phyloP scores from a whole-genome alignment of 1,140 invertebrate genomes.

The Ericerus pela region DNA sequence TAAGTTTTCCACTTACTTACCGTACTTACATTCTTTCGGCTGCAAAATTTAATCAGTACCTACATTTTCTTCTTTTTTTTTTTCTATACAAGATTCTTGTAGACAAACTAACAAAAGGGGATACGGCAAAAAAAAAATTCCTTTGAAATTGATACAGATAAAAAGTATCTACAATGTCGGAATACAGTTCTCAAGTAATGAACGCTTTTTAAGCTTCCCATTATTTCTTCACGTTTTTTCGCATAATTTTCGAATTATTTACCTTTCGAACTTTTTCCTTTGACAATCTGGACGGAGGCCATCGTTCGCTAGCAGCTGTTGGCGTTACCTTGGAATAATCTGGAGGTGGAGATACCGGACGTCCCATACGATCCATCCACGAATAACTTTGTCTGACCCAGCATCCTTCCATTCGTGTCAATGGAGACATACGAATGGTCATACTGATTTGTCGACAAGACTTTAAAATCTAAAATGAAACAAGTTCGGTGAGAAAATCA shows the following conservation, averaged over 20 bases:
- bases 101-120: background rate
- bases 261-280: slow-evolving; percentile 31
- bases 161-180: background rate
- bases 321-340: slow-evolving; percentile 36
- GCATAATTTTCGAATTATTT: too few relatives aligned
- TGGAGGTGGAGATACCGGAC: slow-evolving; percentile 69
- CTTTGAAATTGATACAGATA: background rate
- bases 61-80: too few relatives aligned
- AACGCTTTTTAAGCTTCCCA: too few relatives aligned
- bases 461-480: slow-evolving; percentile 59
- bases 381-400: slow-evolving; percentile 65
- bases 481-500: too few relatives aligned
- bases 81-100: background rate
- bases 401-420: slow-evolving; percentile 33
- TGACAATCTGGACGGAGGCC: slow-evolving; percentile 29
- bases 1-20: too few relatives aligned
- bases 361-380: slow-evolving; percentile 79
- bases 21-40: too few relatives aligned
- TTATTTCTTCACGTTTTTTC: too few relatives aligned
- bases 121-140: background rate
- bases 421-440: slow-evolving; percentile 55
- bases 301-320: slow-evolving; percentile 31
- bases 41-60: too few relatives aligned
- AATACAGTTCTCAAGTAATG: background rate
- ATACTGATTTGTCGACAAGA: slow-evolving; percentile 70